Evolutionary conservation across 2,113 vertebrate species (phyloP).

Genomic region (Oreotrochilus melanogaster): DNA sequence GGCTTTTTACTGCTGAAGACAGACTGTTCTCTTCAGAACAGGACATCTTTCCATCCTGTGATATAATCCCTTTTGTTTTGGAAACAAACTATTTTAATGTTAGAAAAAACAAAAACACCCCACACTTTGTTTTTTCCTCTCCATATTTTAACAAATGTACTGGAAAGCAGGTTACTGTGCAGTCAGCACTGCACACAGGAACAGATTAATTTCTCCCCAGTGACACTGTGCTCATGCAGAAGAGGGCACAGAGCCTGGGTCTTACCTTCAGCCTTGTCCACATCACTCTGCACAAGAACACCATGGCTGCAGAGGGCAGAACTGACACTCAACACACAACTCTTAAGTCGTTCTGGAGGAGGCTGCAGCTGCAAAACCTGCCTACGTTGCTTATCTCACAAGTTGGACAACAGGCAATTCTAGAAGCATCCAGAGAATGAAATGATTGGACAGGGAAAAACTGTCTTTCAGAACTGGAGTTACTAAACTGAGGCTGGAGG

Average conservation of each 20-base stretch:
- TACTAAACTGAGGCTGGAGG: not conserved
- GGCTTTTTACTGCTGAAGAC: not conserved
- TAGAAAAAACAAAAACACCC: not conserved
- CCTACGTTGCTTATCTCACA: not conserved
- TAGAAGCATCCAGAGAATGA: not conserved
- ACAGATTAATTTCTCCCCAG: not conserved
- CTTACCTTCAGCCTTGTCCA: not conserved
- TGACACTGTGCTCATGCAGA: accelerated
- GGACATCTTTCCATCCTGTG: not conserved
- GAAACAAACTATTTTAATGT: not conserved
- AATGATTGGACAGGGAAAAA: not conserved
- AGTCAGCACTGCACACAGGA: not conserved
- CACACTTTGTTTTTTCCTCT: not conserved
- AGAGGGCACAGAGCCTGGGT: accelerated
- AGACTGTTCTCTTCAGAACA: not conserved
- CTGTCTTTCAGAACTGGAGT: not conserved
- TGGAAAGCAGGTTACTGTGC: not conserved
- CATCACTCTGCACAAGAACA: accelerated
- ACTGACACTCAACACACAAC: not conserved
- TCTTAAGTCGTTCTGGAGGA: not conserved
- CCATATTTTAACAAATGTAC: not conserved
- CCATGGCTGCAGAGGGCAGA: accelerated
- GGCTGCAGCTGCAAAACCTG: not conserved
- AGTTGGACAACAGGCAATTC: not conserved
- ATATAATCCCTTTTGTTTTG: not conserved